Conservation (phyloP, 1,140 invertebrate species). For the Papilio aristodemus region DNA sequence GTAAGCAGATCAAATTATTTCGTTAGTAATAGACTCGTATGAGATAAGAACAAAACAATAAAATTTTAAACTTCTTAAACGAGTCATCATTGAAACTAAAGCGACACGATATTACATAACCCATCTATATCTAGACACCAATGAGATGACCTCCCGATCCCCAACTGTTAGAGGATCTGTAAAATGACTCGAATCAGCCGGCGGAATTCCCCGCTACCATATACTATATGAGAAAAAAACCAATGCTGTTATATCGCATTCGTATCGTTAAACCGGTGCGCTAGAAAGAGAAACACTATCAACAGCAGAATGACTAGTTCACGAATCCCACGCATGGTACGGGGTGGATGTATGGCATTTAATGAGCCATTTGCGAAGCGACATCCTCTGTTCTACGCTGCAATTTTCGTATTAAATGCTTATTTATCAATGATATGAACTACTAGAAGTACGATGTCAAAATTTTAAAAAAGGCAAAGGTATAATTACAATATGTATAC, state of each 20-base stretch:
- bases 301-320: neutral
- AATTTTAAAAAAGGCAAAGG: no score
- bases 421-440: conserved; percentile 40
- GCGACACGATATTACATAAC: neutral
- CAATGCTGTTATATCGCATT: neutral
- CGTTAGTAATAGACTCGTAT: neutral
- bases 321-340: conserved; percentile 23
- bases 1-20: no score
- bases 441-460: no score
- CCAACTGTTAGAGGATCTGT: conserved; percentile 26
- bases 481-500: no score
- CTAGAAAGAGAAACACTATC: conserved; percentile 20
- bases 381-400: conserved; percentile 42
- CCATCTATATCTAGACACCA: conserved; percentile 22
- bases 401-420: conserved; percentile 45
- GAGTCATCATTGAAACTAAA: neutral
- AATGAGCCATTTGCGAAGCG: conserved; percentile 37
- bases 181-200: conserved; percentile 4
- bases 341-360: conserved; percentile 37
- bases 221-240: neutral
- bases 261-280: neutral
- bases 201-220: conserved; percentile 25
- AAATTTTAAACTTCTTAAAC: no score
- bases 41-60: neutral
- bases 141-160: conserved; percentile 26